Conservation (phyloP, 1,140 invertebrate genomes). For the Antheraea mylitta region DNA sequence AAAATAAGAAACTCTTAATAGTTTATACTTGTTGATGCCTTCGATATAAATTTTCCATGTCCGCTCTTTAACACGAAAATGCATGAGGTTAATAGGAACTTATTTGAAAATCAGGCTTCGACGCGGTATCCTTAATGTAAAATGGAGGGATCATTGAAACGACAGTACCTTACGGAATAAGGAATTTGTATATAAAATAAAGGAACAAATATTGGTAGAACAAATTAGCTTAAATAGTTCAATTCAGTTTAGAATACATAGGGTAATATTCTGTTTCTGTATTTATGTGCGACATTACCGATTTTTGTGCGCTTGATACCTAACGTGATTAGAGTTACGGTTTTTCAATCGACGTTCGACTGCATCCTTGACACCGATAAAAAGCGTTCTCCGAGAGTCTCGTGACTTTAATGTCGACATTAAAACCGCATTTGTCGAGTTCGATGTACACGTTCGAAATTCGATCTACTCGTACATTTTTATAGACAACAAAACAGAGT, state of each 20-base stretch:
- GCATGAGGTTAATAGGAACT: background rate
- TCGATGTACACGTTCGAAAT: slow-evolving; percentile 3
- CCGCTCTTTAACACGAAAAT: background rate
- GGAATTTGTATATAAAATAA: slow-evolving; percentile 59
- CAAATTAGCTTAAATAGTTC: slow-evolving; percentile 21
- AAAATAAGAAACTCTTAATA: no score
- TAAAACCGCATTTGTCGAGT: background rate
- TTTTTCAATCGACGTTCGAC: background rate
- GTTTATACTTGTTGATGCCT: background rate
- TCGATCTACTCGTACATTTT: background rate
- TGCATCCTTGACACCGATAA: background rate
- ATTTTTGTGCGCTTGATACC: background rate
- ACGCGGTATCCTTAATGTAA: slow-evolving; percentile 32
- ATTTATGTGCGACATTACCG: background rate
- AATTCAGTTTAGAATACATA: slow-evolving; percentile 29
- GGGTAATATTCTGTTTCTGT: background rate
- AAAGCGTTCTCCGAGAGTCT: background rate
- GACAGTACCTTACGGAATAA: slow-evolving; percentile 51
- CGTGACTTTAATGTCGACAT: background rate
- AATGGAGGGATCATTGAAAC: slow-evolving; percentile 60
- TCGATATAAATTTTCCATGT: background rate
- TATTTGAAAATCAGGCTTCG: slow-evolving; percentile 10
- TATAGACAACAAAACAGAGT: background rate
- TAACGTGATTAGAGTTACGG: background rate
- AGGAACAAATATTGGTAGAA: slow-evolving; percentile 51